phyloP scores from a whole-genome alignment of 1,140 invertebrate species.

The Heliconius congener region DNA sequence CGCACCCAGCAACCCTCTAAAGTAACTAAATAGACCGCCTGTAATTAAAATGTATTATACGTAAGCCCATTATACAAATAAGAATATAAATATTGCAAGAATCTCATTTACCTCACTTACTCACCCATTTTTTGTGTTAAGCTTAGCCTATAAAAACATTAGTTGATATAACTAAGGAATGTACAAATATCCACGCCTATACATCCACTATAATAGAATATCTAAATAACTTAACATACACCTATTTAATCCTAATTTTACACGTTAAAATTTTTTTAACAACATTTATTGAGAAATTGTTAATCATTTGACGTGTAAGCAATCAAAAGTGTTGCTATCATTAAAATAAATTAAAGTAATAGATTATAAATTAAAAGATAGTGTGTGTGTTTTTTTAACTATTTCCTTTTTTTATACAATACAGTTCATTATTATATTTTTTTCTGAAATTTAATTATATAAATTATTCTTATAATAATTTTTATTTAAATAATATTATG shows the following conservation, averaged over 20 bases:
- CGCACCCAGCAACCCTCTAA: constrained; percentile 94
- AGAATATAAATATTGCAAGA: constrained; percentile 24
- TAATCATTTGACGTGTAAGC: constrained; percentile 75
- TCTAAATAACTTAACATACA: constrained; percentile 31
- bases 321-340: constrained; percentile 46
- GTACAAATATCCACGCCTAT: constrained; percentile 41
- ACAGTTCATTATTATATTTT: too few species aligned
- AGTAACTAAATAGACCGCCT: constrained; percentile 98
- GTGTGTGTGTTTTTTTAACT: neutral
- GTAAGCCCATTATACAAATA: neutral
- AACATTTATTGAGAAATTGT: constrained; percentile 60
- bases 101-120: constrained; percentile 26
- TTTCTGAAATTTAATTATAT: too few species aligned
- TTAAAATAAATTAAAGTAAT: constrained; percentile 11
- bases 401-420: neutral
- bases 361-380: constrained; percentile 6
- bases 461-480: too few species aligned
- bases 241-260: constrained; percentile 34
- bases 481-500: too few species aligned
- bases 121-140: constrained; percentile 71
- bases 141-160: constrained; percentile 68
- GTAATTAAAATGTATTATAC: constrained; percentile 29
- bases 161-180: constrained; percentile 62
- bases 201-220: constrained; percentile 51
- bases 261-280: constrained; percentile 43